These are phyloP conservation scores for Hoplodrina ambigua DNA, from an alignment of 2,888 invertebrate species.

Conservation along the genomic window DNA sequence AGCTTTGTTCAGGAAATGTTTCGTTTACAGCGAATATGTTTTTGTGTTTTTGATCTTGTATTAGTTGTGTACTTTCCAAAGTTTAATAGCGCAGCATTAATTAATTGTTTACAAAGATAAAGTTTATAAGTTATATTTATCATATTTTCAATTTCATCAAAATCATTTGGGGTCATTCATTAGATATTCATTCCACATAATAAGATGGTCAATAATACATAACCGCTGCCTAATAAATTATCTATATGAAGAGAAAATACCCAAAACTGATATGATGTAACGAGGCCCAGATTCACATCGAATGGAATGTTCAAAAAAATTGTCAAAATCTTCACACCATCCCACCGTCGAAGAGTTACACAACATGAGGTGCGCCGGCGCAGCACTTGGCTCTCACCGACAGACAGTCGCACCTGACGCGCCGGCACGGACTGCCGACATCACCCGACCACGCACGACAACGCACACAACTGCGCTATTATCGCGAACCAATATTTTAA, in stretches of 20 bases:
- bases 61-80: constrained; percentile 12
- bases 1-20: constrained; percentile 57
- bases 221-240: constrained; percentile 43
- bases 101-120: background rate
- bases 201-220: constrained; percentile 27
- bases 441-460: constrained; percentile 57
- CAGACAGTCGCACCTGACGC: constrained; percentile 80
- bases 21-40: constrained; percentile 15
- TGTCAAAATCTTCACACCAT: constrained; percentile 69
- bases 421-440: constrained; percentile 68
- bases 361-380: constrained; percentile 67
- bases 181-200: constrained; percentile 2
- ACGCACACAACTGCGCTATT: constrained; percentile 37
- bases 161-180: background rate
- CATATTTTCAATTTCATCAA: background rate
- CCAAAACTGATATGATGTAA: constrained; percentile 65
- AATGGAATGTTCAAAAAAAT: constrained; percentile 68
- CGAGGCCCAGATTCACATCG: constrained; percentile 64
- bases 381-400: constrained; percentile 48
- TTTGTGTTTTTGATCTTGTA: constrained; percentile 21
- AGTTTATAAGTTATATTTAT: background rate
- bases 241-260: constrained; percentile 61
- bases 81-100: background rate
- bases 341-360: constrained; percentile 66
- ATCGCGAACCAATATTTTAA: constrained; percentile 68